These are phyloP conservation scores for Catocala sponsa DNA, from an alignment of 2,888 invertebrate genomes.

Conservation along the genomic window DNA sequence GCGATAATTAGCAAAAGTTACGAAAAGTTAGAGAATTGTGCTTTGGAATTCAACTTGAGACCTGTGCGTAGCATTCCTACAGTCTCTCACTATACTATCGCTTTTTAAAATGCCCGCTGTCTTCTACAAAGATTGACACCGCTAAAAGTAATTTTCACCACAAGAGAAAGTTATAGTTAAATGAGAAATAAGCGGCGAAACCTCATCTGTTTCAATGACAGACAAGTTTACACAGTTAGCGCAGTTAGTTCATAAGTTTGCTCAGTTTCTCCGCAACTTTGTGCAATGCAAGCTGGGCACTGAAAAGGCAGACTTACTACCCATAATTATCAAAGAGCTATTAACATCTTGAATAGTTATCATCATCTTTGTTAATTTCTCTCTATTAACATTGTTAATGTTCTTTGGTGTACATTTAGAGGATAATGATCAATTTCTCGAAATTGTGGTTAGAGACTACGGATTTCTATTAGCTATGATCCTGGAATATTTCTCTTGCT, in stretches of 20 bases:
- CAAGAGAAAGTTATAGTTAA: slow-evolving; percentile 33
- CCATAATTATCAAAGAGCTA: slow-evolving; percentile 34
- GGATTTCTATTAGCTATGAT: too few relatives aligned
- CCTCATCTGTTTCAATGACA: slow-evolving; percentile 18
- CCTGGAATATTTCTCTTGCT: too few relatives aligned
- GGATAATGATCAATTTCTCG: too few relatives aligned
- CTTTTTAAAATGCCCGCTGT: too few relatives aligned
- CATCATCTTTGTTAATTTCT: slow-evolving; percentile 1
- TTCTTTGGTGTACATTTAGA: too few relatives aligned
- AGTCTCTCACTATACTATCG: too few relatives aligned
- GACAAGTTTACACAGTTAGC: slow-evolving; percentile 26
- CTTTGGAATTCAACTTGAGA: too few relatives aligned
- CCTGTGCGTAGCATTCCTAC: too few relatives aligned
- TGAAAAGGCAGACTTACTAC: slow-evolving; percentile 21
- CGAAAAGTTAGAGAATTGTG: too few relatives aligned
- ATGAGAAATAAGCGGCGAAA: slow-evolving; percentile 32
- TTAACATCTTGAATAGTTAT: slow-evolving; percentile 28
- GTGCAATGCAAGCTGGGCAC: slow-evolving; percentile 23
- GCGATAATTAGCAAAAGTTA: too few relatives aligned
- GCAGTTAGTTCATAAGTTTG: slow-evolving; percentile 24
- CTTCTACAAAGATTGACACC: neutral
- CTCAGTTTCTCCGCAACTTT: slow-evolving; percentile 27
- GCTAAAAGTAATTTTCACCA: slow-evolving; percentile 1
- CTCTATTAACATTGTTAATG: too few relatives aligned
- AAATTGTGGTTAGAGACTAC: too few relatives aligned